Percentiles rank a stretch among this genome's conserved stretches.
These are phyloP conservation scores for Apis florea DNA, from an alignment of 1,140 invertebrate genomes.

Conservation along the genomic window DNA sequence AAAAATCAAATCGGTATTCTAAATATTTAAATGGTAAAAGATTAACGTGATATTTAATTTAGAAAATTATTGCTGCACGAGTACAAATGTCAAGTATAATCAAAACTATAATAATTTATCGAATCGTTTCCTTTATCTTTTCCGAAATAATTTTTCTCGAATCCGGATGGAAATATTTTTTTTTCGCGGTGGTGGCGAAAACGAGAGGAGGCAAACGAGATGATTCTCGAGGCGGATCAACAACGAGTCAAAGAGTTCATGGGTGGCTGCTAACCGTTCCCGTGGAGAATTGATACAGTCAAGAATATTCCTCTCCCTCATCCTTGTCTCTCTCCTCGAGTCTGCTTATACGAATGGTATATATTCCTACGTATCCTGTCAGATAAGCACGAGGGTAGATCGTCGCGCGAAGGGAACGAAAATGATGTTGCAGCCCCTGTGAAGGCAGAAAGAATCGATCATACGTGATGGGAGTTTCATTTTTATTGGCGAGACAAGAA, in stretches of 20 bases:
- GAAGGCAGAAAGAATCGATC: constrained; percentile 73
- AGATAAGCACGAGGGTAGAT: constrained; percentile 58
- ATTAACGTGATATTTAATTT: too few relatives aligned
- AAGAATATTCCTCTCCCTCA: constrained; percentile 64
- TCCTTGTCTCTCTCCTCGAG: constrained; percentile 24
- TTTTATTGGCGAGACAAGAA: constrained; percentile 73
- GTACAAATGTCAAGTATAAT: too few relatives aligned
- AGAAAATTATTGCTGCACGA: too few relatives aligned
- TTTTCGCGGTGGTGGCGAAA: neutral
- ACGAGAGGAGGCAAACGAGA: neutral
- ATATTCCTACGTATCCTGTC: constrained; percentile 62
- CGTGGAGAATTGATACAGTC: constrained; percentile 72
- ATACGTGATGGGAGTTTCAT: constrained; percentile 77
- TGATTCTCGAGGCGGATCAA: constrained; percentile 47
- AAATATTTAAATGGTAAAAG: too few relatives aligned
- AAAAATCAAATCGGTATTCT: too few relatives aligned
- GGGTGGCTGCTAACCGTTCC: constrained; percentile 57
- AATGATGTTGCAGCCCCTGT: constrained; percentile 65
- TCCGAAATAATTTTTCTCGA: neutral
- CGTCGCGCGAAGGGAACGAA: constrained; percentile 44
- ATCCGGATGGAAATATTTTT: neutral
- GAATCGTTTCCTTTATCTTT: too few relatives aligned
- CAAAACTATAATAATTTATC: too few relatives aligned
- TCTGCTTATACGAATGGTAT: constrained; percentile 51
- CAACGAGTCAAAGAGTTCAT: constrained; percentile 48